phyloP scores from a whole-genome alignment of 2,113 vertebrate species.

The Oncorhynchus mykiss region DNA sequence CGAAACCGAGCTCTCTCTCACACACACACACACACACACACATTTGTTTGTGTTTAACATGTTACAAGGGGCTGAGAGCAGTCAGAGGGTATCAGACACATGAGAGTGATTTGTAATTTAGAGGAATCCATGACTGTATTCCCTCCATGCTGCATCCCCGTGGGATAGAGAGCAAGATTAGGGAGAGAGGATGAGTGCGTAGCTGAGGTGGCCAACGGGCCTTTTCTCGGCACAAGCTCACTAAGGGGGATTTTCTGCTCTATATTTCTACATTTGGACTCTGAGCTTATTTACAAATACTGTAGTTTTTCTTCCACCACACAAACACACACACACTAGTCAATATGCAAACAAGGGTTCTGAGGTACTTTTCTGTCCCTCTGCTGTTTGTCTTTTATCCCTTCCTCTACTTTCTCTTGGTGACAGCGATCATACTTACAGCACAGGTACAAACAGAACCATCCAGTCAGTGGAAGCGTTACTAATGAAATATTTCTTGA shows the following conservation, averaged over 20 bases:
- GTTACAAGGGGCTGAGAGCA: constrained; percentile 28
- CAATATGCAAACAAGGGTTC: neutral
- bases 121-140: constrained; percentile 88
- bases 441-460: neutral
- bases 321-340: neutral
- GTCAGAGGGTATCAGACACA: constrained; percentile 68
- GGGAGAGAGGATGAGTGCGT: neutral
- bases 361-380: neutral
- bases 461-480: neutral
- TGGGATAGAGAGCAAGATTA: neutral
- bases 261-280: neutral
- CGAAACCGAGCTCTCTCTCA: constrained; percentile 27
- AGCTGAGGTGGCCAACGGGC: constrained; percentile 14
- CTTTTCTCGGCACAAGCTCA: constrained; percentile 23
- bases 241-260: neutral
- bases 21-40: neutral
- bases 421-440: neutral
- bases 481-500: neutral
- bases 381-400: neutral
- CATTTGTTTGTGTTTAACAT: constrained; percentile 42
- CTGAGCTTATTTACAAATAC: constrained; percentile 35
- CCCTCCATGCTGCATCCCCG: constrained; percentile 29
- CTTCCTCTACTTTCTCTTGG: neutral
- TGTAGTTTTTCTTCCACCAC: neutral
- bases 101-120: constrained; percentile 94